Conservation (phyloP, 37 sponge, comb jelly and placozoan species). For the Eunapius fragilis region DNA sequence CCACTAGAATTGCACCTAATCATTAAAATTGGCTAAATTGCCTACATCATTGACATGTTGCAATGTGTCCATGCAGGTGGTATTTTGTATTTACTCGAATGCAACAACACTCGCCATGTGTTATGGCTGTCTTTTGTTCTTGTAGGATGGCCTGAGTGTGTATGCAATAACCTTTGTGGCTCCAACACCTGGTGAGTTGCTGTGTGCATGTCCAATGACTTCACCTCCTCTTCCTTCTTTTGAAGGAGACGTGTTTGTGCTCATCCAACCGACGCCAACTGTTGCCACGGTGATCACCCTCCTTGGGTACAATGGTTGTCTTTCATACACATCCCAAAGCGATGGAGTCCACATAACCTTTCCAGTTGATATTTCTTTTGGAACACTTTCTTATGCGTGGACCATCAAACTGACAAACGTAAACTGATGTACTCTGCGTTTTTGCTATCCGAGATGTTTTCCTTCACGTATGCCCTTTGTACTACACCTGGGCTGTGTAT, state of each 20-base stretch:
- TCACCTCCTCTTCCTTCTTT: neutral
- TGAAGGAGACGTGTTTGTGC: slow-evolving; percentile 22
- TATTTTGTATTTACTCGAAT: no score
- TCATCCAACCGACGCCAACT: slow-evolving; percentile 16
- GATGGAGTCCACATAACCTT: slow-evolving; percentile 40
- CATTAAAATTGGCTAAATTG: no score
- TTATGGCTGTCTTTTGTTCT: neutral
- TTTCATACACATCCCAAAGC: neutral
- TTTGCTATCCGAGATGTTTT: neutral
- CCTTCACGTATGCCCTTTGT: neutral
- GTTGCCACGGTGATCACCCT: slow-evolving; percentile 18
- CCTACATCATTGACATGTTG: no score
- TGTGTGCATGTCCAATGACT: neutral
- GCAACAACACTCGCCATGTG: neutral
- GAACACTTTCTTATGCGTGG: slow-evolving; percentile 32
- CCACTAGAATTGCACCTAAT: no score
- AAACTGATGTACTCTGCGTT: neutral
- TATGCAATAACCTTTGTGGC: slow-evolving; percentile 71
- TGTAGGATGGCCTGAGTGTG: slow-evolving; percentile 47
- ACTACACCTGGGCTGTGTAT: no score
- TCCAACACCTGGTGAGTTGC: slow-evolving; percentile 45
- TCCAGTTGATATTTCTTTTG: slow-evolving; percentile 28
- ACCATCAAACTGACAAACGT: slow-evolving; percentile 40
- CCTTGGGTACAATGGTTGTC: slow-evolving; percentile 27
- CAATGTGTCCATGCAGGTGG: no score